phyloP scores from a whole-genome alignment of 2,888 invertebrate species.

The Neria commutata region DNA sequence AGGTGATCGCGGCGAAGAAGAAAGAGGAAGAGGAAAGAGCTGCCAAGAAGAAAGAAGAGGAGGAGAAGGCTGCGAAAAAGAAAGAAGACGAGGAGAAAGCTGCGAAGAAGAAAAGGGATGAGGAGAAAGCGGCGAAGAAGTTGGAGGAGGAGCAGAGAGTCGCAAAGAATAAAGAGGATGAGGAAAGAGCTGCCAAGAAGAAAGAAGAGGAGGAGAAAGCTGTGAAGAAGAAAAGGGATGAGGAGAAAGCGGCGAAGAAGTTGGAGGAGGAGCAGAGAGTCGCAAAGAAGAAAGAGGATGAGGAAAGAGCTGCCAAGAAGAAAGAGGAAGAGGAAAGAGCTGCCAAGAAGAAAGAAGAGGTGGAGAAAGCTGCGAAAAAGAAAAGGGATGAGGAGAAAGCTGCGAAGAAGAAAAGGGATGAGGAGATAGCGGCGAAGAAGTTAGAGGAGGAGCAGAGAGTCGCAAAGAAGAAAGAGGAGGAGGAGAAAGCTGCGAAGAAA shows the following conservation, averaged over 20 bases:
- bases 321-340: neutral
- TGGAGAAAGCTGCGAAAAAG: too few relatives aligned
- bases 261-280: neutral
- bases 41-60: too few relatives aligned
- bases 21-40: too few relatives aligned
- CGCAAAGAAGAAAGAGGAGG: too few relatives aligned
- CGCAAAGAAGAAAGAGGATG: neutral
- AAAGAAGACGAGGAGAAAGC: slow-evolving; percentile 25
- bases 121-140: slow-evolving; percentile 3
- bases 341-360: slow-evolving; percentile 1
- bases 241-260: slow-evolving; percentile 11
- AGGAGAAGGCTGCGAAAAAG: neutral
- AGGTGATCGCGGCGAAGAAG: too few relatives aligned
- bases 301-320: neutral
- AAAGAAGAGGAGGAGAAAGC: neutral
- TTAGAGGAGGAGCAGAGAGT: too few relatives aligned
- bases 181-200: slow-evolving; percentile 10
- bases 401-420: neutral
- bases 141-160: too few relatives aligned
- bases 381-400: too few relatives aligned
- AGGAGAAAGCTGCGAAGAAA: too few relatives aligned
- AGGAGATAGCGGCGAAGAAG: too few relatives aligned
- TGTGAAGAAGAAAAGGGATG: neutral
- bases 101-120: slow-evolving; percentile 23
- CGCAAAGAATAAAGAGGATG: neutral